Base-by-base conservation (phyloP, 2,888 invertebrate genomes). In the Dolichomitus sp. region DNA sequence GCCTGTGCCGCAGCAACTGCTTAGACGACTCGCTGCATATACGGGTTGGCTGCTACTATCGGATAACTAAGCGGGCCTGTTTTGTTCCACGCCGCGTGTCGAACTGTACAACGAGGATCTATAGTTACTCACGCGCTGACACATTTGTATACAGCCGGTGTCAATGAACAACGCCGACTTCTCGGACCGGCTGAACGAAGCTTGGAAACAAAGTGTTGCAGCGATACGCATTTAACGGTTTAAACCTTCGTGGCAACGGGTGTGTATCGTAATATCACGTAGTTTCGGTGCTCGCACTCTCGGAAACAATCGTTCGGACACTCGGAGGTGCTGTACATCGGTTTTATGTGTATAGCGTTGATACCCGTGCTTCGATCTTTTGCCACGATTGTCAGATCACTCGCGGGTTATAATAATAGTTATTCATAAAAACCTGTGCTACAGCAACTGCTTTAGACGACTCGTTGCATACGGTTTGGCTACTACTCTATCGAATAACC, bases 141-240 rank as follows among this genome's bases (percentile, higher is more conserved):
- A 30, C 57, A 27, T 57, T 30, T 27, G 14, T 27, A 4, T 27
- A 27, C 54, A 23, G 5, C 48, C 14, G 59, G 40, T 27, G 40
- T 72, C 75, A 72, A 81, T 81, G 80, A 70, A 59, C 50, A 70
- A 72, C 66, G 57, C 59, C 42, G 66, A 76, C 19, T 70, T 69
- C 42, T 42, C 48, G 61, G 73, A 63, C 17, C 54, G 52, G 11
- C 73, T 40, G 61, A 68, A 27, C 45, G 68, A 69, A 52, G 23
- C 63, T 45, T 66, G 76, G 70, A 72, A 70, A 48, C 70, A n/a
- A 12, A 37, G 52, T 45, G 63, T 70, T 23, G 30, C 48, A 27
- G 27, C 69, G 57, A 70, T 65, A 33, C 63, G 69, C 33, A 42
- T 54, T 63, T 45, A 48, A 48, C 74, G 75, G 33, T 69, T 63